Conservation (phyloP, 2,113 vertebrate species). For the Puffinus mauretanicus region DNA sequence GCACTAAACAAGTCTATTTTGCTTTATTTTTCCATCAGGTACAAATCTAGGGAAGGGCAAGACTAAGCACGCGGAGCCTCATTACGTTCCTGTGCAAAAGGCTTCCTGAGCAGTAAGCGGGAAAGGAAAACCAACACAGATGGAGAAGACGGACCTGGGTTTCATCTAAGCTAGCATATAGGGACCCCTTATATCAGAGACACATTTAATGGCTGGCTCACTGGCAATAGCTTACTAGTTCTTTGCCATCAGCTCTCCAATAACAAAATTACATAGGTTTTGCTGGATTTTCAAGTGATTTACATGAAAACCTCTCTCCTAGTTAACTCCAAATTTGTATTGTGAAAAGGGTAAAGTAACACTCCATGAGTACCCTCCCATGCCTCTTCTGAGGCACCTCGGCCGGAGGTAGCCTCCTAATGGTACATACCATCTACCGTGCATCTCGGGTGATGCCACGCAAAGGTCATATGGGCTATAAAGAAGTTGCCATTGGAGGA, state of each 20-base stretch:
- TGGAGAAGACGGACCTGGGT: not conserved
- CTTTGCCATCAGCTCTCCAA: not conserved
- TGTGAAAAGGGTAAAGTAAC: not conserved
- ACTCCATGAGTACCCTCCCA: not conserved
- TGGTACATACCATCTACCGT: not conserved
- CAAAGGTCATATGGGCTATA: not conserved
- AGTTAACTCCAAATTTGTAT: not conserved
- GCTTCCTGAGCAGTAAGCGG: rapidly evolving
- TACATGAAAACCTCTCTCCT: not conserved
- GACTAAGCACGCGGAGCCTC: not conserved
- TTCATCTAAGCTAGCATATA: not conserved
- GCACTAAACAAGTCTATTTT: not conserved
- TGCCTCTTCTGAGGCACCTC: not conserved
- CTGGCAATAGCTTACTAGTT: not conserved
- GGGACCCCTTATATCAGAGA: not conserved
- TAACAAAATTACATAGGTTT: not conserved
- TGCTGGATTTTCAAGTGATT: not conserved
- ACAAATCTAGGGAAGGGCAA: not conserved
- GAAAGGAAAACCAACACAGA: not conserved
- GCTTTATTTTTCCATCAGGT: not conserved
- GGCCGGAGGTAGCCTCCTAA: not conserved
- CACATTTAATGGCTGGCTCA: not conserved
- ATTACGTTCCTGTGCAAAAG: not conserved
- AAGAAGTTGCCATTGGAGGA: not conserved
- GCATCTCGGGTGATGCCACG: not conserved